Evolutionary conservation across 37 sponge, comb jelly and placozoan genomes (phyloP), one percentile per base, ranked within the genome.

Genomic region (Chondrilla cf. caribensis): DNA sequence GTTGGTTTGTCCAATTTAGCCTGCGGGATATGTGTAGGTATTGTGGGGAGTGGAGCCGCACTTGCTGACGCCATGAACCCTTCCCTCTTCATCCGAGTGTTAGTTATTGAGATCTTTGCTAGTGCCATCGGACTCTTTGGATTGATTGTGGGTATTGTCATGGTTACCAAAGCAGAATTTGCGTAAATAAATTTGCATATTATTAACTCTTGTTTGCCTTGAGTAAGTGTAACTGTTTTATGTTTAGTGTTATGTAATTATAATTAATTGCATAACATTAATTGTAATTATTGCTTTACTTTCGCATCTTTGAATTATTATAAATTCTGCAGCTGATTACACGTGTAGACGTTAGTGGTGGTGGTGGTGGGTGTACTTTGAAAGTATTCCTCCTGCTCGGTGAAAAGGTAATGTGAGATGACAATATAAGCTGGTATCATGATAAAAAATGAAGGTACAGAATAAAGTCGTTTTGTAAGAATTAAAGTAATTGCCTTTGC

Each of bases 81-180:
- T 0, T 72, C 93, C 31, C 88, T 99, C 22, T 99, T 99, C 82
- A 97, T 99, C 65, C 94, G 92, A 82, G 88, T 99, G 57, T 77
- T 99, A 22, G 94, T 99, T 38, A 92, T 99, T 39, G 99, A 99
- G 82, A 99, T 99, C 38, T 99, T 99, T 88, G 99, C 91, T 7
- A 96, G 97, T 89, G 99, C 99, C 28, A 96, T 99, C 77, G 99
- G 99, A 80, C 87, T 99, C 36, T 99, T 99, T 88, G 99, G 99
- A 24, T 91, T 99, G 3, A 99, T 99, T 71, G 81, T 95, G 8
- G 97, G 95, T 1, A 96, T 99, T 24, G 83, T 99, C n/a, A 83
- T 89, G 67, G 93, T 76, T 57, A 93, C 84, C 4, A 89, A 81
- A 59, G 93, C 89, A 26, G 70, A 81, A 42, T 88, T 86, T 70